Conservation (phyloP, 2,113 vertebrate species). For the Cephalopholis sonnerati region DNA sequence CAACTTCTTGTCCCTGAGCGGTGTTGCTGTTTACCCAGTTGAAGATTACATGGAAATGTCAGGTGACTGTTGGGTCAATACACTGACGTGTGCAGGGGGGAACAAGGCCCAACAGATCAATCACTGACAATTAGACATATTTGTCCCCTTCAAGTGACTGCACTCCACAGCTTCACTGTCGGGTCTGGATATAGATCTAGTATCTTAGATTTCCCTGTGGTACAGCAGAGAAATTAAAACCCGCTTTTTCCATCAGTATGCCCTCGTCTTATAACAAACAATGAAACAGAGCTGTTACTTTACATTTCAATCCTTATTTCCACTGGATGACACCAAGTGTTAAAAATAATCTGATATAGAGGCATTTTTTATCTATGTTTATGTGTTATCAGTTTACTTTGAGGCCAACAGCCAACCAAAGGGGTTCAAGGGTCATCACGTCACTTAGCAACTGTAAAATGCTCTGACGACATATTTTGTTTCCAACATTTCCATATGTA, state of each 20-base stretch:
- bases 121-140: slow-evolving; percentile 81
- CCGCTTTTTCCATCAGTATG: slow-evolving; percentile 27
- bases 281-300: slow-evolving; percentile 20
- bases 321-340: neutral
- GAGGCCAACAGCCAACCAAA: neutral
- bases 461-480: neutral
- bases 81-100: slow-evolving; percentile 24
- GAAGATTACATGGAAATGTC: slow-evolving; percentile 79
- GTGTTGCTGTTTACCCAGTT: slow-evolving; percentile 65
- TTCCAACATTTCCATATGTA: neutral
- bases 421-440: neutral
- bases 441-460: neutral
- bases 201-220: slow-evolving; percentile 61
- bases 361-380: neutral
- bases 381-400: neutral
- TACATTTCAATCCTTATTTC: neutral
- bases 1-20: slow-evolving; percentile 26
- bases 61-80: slow-evolving; percentile 79
- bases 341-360: neutral
- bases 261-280: slow-evolving; percentile 12
- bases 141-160: slow-evolving; percentile 67
- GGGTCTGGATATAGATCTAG: slow-evolving; percentile 63
- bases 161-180: slow-evolving; percentile 51
- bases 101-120: slow-evolving; percentile 76
- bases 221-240: slow-evolving; percentile 63